phyloP scores from a whole-genome alignment of 2,888 invertebrate genomes.

The Colletes collaris region DNA sequence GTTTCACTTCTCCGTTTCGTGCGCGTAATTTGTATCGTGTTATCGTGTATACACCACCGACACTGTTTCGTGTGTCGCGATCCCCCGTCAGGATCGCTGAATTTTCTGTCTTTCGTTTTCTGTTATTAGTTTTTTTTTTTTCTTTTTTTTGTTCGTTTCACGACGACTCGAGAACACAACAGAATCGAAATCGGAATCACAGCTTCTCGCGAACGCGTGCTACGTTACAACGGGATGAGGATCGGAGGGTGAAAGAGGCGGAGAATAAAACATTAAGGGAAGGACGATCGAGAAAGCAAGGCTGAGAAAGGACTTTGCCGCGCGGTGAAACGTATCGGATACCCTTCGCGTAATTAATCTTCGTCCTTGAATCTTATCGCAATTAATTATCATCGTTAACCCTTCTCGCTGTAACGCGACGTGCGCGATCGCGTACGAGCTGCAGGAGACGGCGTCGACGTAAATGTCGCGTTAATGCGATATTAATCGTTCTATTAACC shows the following conservation, averaged over 20 bases:
- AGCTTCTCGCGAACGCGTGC: slow-evolving; percentile 72
- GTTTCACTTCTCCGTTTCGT: slow-evolving; percentile 59
- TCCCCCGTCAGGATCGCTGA: slow-evolving; percentile 36
- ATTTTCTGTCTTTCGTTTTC: neutral
- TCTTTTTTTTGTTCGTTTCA: slow-evolving; percentile 44
- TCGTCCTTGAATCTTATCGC: neutral
- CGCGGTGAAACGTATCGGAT: neutral
- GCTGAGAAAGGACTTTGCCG: slow-evolving; percentile 15
- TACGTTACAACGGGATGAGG: slow-evolving; percentile 37
- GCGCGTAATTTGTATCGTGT: slow-evolving; percentile 28
- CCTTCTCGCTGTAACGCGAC: neutral
- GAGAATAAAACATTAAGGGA: slow-evolving; percentile 4
- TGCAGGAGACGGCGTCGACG: neutral
- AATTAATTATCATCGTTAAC: slow-evolving; percentile 18
- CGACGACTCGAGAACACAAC: slow-evolving; percentile 62
- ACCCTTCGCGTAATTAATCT: neutral
- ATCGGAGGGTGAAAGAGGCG: slow-evolving; percentile 13
- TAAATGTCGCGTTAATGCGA: slow-evolving; percentile 13
- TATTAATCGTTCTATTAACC: slow-evolving; percentile 8
- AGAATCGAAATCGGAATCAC: slow-evolving; percentile 74
- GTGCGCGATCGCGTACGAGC: neutral
- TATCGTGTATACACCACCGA: slow-evolving; percentile 12
- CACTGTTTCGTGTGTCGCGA: slow-evolving; percentile 27
- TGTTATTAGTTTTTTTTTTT: neutral
- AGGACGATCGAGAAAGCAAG: slow-evolving; percentile 59